Percentiles rank a stretch among this genome's conserved stretches.
These are phyloP conservation scores for Drosophila trapezifrons DNA, from an alignment of 1,140 invertebrate species.

Conservation along the genomic window DNA sequence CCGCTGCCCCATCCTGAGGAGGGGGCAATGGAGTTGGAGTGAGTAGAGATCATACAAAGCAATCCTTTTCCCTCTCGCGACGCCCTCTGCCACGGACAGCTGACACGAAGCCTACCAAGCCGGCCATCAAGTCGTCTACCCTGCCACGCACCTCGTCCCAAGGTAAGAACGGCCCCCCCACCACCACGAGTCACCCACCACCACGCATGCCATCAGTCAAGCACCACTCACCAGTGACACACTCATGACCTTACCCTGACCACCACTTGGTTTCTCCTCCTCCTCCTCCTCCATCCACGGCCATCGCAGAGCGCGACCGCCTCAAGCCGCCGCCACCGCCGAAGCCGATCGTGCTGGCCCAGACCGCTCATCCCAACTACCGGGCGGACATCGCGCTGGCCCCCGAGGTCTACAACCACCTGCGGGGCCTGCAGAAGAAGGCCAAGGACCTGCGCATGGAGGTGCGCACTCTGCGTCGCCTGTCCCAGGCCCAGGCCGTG, in stretches of 20 bases:
- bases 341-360: constrained; percentile 90
- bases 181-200: neutral
- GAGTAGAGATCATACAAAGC: constrained; percentile 8
- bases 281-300: neutral
- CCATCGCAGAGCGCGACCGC: constrained; percentile 89
- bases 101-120: constrained; percentile 96
- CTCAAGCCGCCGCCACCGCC: constrained; percentile 93
- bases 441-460: constrained; percentile 95
- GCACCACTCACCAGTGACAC: neutral
- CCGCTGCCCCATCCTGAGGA: no score
- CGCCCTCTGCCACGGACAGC: constrained; percentile 85
- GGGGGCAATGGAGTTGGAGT: neutral
- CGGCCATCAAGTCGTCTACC: constrained; percentile 96
- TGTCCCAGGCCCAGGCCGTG: constrained; percentile 95
- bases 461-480: constrained; percentile 92
- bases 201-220: constrained; percentile 3
- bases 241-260: neutral
- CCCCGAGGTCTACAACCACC: constrained; percentile 94
- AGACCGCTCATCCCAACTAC: constrained; percentile 84
- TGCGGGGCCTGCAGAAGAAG: constrained; percentile 93
- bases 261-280: neutral
- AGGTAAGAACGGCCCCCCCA: constrained; percentile 89
- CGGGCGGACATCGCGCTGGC: constrained; percentile 88
- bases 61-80: constrained; percentile 22
- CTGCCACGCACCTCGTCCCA: constrained; percentile 95